Conservation (phyloP, 2,888 invertebrate genomes). For the Pedicia rivosa region DNA sequence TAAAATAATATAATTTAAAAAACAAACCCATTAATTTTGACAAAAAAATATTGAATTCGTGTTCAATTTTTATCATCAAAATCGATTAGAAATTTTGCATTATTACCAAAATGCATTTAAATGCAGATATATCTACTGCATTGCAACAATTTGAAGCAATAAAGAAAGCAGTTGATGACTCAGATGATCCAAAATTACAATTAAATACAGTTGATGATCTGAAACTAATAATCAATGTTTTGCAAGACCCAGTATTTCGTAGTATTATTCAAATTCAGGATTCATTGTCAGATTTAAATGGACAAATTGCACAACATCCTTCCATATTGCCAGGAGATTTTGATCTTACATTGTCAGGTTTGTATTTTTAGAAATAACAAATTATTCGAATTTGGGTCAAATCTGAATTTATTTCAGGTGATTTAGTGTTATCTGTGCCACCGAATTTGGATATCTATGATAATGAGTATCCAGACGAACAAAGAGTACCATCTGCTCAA, state of each 20-base stretch:
- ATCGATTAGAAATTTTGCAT: too few relatives aligned
- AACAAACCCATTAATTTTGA: too few relatives aligned
- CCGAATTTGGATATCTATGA: slow-evolving; percentile 39
- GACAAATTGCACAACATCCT: slow-evolving; percentile 77
- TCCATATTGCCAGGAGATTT: slow-evolving; percentile 87
- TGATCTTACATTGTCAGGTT: slow-evolving; percentile 70
- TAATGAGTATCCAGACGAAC: slow-evolving; percentile 47
- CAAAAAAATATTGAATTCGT: too few relatives aligned
- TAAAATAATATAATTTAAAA: too few relatives aligned
- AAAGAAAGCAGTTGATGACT: slow-evolving; percentile 68
- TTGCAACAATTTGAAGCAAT: slow-evolving; percentile 78
- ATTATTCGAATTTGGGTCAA: neutral
- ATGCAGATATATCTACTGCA: slow-evolving; percentile 69
- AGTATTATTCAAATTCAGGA: slow-evolving; percentile 85
- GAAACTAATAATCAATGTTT: slow-evolving; percentile 61
- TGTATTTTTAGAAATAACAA: neutral
- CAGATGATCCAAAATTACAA: slow-evolving; percentile 69
- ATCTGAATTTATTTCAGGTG: slow-evolving; percentile 22
- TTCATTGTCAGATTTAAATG: slow-evolving; percentile 72
- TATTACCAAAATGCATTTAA: slow-evolving; percentile 27
- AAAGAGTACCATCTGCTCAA: slow-evolving; percentile 60
- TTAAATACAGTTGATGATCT: slow-evolving; percentile 57
- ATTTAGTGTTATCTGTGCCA: slow-evolving; percentile 48
- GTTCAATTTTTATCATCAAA: too few relatives aligned
- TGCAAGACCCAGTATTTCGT: slow-evolving; percentile 81